These are phyloP conservation scores for Linepithema humile DNA, from an alignment of 1,140 invertebrate species.

Conservation along the genomic window DNA sequence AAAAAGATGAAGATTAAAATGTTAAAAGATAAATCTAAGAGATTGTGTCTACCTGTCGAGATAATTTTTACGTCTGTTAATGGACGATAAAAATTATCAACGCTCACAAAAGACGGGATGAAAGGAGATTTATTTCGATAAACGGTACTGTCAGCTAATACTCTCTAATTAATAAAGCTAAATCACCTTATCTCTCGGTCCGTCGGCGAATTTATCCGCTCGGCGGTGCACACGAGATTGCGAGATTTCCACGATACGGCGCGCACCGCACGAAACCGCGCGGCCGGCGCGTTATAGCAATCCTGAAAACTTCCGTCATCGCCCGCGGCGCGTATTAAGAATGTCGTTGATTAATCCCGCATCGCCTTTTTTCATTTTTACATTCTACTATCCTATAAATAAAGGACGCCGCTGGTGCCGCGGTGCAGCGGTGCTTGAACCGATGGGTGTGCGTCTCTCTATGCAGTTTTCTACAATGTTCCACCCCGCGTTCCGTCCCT, in stretches of 20 bases:
- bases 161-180: conserved; percentile 25
- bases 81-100: not conserved
- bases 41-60: not conserved
- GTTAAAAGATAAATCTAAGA: not conserved
- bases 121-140: conserved; percentile 19
- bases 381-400: conserved; percentile 29
- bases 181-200: conserved; percentile 8
- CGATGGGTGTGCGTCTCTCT: conserved; percentile 30
- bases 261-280: conserved; percentile 24
- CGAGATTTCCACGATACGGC: conserved; percentile 29
- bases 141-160: not conserved
- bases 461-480: not conserved
- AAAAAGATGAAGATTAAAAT: not conserved
- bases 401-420: conserved; percentile 28
- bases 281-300: conserved; percentile 19
- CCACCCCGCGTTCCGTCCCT: conserved; percentile 9
- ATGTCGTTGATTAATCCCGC: conserved; percentile 57
- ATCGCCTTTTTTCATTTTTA: conserved; percentile 39
- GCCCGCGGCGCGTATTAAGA: conserved; percentile 50
- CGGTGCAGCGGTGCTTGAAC: conserved; percentile 18
- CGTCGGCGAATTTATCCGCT: conserved; percentile 40
- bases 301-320: conserved; percentile 57
- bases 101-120: not conserved
- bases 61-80: not conserved
- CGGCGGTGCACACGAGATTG: conserved; percentile 14